Base-by-base conservation (phyloP, 2,797 vertebrate species). In the Meriones psammophilus region DNA sequence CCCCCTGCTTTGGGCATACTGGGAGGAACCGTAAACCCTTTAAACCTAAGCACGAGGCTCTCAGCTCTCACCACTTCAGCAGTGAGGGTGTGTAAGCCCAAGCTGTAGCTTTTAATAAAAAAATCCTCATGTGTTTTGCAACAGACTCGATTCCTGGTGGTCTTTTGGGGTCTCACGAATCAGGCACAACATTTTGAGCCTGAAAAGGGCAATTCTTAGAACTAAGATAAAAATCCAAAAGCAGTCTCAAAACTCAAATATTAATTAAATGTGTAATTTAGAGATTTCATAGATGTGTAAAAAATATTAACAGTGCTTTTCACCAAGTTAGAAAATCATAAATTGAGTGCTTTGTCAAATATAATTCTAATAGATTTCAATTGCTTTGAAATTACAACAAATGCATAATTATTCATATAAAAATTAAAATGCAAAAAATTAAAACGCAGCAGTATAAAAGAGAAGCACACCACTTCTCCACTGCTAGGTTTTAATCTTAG, bases 351-450 rank as follows among this genome's bases (percentile, higher is more conserved):
- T 87, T 76, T 91, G 14, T 74, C 85, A 62, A 92, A 88, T 90
- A 79, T 42, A 87, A 28, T 80, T 69, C 33, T 78, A 94, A 89
- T 80, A 93, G 69, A 94, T 80, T 95, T 90, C 4, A 92, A 80
- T 74, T 92, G 56, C 39, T 81, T 95, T 13, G 71, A 92, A 88
- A 74, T 50, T 54, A 79, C 13, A 92, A 81, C 8, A 42, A 88
- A 94, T 76, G 5, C 39, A 80, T 93, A 68, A 74, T 60, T 94
- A 86, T 77, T 85, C 62, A 68, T 12, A 46, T 33, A 95, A 92
- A 91, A 93, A 91, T 62, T 88, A 83, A 89, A 95, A 91, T 77
- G 60, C 33, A 86, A 42, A 95, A 91, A 93, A 91, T 62, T 88
- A 83, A 89, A 95, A 91, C 73, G 66, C 26, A 86, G 88, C 86